Evolutionary conservation across 2,888 invertebrate genomes (phyloP).

Genomic region (Apodemia duryi): DNA sequence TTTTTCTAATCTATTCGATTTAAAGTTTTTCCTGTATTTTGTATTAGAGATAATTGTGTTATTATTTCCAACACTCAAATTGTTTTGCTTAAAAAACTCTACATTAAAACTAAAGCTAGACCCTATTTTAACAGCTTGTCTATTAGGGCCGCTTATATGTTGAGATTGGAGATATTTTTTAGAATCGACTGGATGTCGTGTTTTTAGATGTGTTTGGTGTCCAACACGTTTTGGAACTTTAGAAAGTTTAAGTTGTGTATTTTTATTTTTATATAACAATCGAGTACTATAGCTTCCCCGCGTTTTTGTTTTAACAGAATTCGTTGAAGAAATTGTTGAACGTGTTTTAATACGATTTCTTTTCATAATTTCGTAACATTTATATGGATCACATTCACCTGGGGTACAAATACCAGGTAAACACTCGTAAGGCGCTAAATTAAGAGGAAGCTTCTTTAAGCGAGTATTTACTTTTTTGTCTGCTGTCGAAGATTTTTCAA

Average conservation of each 20-base stretch:
- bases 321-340: conserved; percentile 35
- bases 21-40: neutral
- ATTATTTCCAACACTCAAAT: conserved; percentile 17
- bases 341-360: conserved; percentile 35
- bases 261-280: conserved; percentile 4
- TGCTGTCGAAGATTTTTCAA: neutral
- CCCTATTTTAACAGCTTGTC: conserved; percentile 27
- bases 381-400: conserved; percentile 38
- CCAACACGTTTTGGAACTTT: conserved; percentile 4
- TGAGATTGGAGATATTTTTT: neutral
- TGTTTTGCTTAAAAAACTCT: conserved; percentile 26
- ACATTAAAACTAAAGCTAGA: conserved; percentile 32
- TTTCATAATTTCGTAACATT: conserved; percentile 40
- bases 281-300: conserved; percentile 14
- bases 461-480: conserved; percentile 14
- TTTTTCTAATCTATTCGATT: neutral
- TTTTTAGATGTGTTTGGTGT: neutral
- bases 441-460: neutral
- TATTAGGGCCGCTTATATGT: conserved; percentile 2
- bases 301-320: conserved; percentile 25
- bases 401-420: conserved; percentile 38
- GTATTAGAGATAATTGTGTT: neutral
- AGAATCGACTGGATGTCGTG: neutral
- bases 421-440: neutral
- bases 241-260: conserved; percentile 11